A percentile compares a stretch with the other conserved stretches of the same genome.
Conservation (phyloP, 2,113 vertebrate genomes). For the Pongo pygmaeus region DNA sequence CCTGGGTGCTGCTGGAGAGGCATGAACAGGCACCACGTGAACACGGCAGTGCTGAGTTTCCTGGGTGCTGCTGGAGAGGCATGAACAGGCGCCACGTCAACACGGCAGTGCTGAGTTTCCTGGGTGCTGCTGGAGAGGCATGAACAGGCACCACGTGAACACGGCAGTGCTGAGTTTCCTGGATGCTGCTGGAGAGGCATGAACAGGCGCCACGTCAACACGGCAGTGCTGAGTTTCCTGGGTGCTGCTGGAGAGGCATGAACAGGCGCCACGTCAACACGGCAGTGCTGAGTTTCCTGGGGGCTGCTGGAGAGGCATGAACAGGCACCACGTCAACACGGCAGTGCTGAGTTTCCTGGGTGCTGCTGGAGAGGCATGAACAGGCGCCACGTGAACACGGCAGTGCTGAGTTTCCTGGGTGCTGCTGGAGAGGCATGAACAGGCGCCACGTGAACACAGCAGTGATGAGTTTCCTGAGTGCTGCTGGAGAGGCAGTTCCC, state of each 20-base stretch:
- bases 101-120: not conserved
- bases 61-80: no score
- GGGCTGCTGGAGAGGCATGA: not conserved
- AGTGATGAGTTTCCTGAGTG: no score
- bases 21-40: accelerated
- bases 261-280: no score
- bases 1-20: not conserved
- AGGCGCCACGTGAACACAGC: accelerated
- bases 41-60: not conserved
- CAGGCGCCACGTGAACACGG: not conserved
- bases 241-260: no score
- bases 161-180: accelerated
- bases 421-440: not conserved
- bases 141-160: accelerated
- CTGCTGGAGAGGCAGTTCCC: not conserved
- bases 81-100: no score
- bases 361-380: not conserved
- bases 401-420: not conserved
- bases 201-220: no score
- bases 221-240: no score
- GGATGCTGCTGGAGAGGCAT: no score
- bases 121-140: not conserved
- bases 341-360: not conserved
- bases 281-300: not conserved
- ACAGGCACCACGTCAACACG: not conserved